phyloP scores from a whole-genome alignment of 2,888 invertebrate species.

The Drosophila mimetica region DNA sequence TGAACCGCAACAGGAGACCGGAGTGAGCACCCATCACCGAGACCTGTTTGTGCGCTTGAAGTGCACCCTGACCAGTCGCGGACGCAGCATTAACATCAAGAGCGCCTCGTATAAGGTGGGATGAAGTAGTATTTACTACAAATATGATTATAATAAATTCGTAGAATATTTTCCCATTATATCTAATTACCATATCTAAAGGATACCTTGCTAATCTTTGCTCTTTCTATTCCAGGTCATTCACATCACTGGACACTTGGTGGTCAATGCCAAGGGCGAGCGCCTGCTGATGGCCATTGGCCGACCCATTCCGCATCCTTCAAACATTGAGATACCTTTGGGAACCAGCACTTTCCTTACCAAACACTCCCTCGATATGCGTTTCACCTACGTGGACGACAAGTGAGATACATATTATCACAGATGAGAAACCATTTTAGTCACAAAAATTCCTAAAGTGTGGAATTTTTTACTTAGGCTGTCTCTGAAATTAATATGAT shows the following conservation, averaged over 20 bases:
- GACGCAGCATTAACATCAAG: conserved; percentile 97
- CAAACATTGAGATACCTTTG: conserved; percentile 95
- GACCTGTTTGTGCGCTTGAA: conserved; percentile 89
- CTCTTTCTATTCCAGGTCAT: conserved; percentile 88
- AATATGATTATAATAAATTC: no score
- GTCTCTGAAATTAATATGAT: neutral
- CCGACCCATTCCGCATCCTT: conserved; percentile 86
- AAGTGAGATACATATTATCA: conserved; percentile 87
- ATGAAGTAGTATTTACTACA: no score
- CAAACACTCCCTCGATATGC: conserved; percentile 96
- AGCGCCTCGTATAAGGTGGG: conserved; percentile 97
- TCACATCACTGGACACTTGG: conserved; percentile 93
- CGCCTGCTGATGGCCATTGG: conserved; percentile 84
- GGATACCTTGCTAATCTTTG: neutral
- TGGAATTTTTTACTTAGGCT: neutral
- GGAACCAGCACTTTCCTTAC: conserved; percentile 95
- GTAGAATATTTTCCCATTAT: no score
- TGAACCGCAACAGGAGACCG: conserved; percentile 73
- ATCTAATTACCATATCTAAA: no score
- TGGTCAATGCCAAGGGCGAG: conserved; percentile 85
- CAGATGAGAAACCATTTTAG: neutral
- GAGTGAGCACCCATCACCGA: conserved; percentile 82
- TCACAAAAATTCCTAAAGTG: neutral
- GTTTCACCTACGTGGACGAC: conserved; percentile 96
- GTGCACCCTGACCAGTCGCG: conserved; percentile 97